These are phyloP conservation scores for Pholis gunnellus DNA, from an alignment of 2,113 vertebrate species.

Conservation along the genomic window DNA sequence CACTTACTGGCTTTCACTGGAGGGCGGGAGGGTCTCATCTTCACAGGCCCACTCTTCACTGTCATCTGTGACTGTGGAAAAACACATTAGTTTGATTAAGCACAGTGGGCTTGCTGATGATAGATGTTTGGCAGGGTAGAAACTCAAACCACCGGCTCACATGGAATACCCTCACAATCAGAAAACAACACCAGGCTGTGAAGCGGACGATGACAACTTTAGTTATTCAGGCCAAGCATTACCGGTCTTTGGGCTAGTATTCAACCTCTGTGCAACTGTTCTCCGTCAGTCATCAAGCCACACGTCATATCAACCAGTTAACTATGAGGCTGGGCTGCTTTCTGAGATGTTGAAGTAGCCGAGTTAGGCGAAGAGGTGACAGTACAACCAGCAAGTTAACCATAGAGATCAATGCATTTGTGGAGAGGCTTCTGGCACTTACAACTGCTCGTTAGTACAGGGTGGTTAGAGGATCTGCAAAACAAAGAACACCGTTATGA, in stretches of 20 bases:
- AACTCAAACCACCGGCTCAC: conserved; percentile 10
- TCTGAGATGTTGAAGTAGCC: background rate
- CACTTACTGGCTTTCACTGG: conserved; percentile 75
- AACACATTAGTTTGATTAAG: conserved; percentile 44
- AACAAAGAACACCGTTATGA: background rate
- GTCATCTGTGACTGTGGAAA: conserved; percentile 86
- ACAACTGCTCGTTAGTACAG: conserved; percentile 81
- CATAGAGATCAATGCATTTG: background rate
- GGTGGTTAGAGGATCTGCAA: conserved; percentile 81
- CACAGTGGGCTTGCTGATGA: conserved; percentile 10
- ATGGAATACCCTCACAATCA: conserved; percentile 48
- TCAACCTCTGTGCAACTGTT: conserved; percentile 1
- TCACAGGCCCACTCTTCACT: conserved; percentile 89
- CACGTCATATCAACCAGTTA: background rate
- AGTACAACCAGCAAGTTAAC: background rate
- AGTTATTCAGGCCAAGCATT: background rate
- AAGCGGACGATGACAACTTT: conserved; percentile 31
- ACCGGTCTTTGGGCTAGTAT: background rate
- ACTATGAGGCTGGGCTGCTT: background rate
- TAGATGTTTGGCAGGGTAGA: conserved; percentile 32
- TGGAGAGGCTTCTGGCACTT: conserved; percentile 54
- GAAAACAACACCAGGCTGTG: conserved; percentile 44
- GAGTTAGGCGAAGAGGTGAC: background rate
- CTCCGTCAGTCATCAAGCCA: conserved; percentile 21
- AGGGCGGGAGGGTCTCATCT: conserved; percentile 74